Evolutionary conservation across 2,888 invertebrate species (phyloP).

Genomic region (Caenorhabditis sp.): DNA sequence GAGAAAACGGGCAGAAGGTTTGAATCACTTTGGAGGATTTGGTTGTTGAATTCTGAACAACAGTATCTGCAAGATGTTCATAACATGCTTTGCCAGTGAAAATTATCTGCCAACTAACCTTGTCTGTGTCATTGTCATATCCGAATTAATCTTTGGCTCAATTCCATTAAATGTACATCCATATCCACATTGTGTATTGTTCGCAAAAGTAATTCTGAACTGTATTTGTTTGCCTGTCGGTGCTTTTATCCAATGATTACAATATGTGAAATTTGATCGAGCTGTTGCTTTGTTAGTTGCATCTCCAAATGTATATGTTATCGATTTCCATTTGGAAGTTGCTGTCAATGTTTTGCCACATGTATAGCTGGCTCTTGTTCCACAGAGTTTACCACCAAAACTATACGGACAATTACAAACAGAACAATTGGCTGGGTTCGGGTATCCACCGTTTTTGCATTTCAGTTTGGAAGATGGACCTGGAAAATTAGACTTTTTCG

Average conservation of each 20-base stretch:
- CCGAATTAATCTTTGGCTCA: conserved; percentile 31
- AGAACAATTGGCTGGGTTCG: conserved; percentile 60
- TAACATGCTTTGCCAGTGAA: background rate
- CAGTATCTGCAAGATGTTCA: conserved; percentile 28
- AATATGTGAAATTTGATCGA: conserved; percentile 19
- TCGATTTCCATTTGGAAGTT: conserved; percentile 20
- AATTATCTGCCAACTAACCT: conserved; percentile 12
- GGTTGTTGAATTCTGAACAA: conserved; percentile 38
- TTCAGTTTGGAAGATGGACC: conserved; percentile 9
- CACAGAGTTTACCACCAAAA: conserved; percentile 51
- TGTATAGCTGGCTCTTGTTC: conserved; percentile 10
- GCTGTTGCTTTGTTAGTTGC: conserved; percentile 13
- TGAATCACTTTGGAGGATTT: conserved; percentile 17
- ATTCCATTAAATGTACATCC: conserved; percentile 49
- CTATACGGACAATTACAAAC: conserved; percentile 58
- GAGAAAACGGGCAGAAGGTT: conserved; percentile 39
- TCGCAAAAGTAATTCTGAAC: conserved; percentile 25
- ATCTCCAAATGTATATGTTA: conserved; percentile 29
- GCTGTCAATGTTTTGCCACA: conserved; percentile 26
- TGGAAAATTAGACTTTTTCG: too few species aligned
- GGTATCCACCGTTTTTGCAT: conserved; percentile 61
- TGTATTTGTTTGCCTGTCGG: conserved; percentile 38
- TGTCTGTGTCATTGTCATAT: conserved; percentile 25
- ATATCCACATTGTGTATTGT: conserved; percentile 42
- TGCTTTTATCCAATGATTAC: conserved; percentile 43